Base-by-base conservation (phyloP, 2,113 vertebrate species). In the Nerophis lumbriciformis region DNA sequence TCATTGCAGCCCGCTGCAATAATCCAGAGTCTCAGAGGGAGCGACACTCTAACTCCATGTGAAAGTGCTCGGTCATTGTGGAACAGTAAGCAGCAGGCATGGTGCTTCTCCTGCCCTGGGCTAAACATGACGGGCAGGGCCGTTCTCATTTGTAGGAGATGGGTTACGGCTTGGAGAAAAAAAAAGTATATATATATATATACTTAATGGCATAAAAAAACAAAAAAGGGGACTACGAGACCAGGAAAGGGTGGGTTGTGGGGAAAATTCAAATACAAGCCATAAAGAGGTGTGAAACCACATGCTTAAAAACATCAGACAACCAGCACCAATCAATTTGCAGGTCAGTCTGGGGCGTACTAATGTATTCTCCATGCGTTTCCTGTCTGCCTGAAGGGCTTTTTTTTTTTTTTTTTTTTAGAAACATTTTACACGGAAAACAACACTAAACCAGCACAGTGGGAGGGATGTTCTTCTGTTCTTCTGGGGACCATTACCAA, bases 201-300 rank as follows among this genome's bases (percentile, higher is more conserved):
- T 28, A 28, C 28, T 71, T 65, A 28, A 56, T 75, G 52, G 69
- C 63, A 79, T 37, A 35, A 66, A 73, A 78, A 64, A 76, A 69
- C 78, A 84, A 82, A 82, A 68, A 69, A 60, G 58, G 8, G 14
- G 73, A 80, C 80, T 68, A 67, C 51, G 67, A 54, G 55, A 66
- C 47, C 60, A 57, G 70, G 62, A 65, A 58, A 69, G 78, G 75
- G 74, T 75, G 77, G 72, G 72, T 70, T 64, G 73, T 71, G 75
- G 8, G 35, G 15, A 54, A 88, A 87, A 75, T 12, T 0, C 19
- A 39, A 66, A 68, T 51, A 55, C 38, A 45, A 49, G 10, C 61
- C 47, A 39, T 72, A 63, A 76, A 77, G 38, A 68, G 57, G 71
- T 3, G 1, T 6, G 19, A 48, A 54, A 71, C 72, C 71, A 57